phyloP scores from a whole-genome alignment of 2,113 vertebrate genomes.

The Sterna hirundo region DNA sequence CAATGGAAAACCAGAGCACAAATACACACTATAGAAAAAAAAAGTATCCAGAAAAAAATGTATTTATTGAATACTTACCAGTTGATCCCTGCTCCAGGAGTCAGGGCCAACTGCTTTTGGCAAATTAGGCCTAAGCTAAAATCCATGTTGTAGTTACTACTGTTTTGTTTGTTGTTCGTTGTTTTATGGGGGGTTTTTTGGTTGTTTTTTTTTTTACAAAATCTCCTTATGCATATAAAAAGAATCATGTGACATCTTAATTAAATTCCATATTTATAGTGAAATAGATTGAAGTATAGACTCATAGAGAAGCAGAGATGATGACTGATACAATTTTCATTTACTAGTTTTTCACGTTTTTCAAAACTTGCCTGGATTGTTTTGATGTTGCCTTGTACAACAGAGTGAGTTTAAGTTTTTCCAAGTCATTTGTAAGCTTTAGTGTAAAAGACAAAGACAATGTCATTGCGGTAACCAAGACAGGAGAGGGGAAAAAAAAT shows the following conservation, averaged over 20 bases:
- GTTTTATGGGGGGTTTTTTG: no score
- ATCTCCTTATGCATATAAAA: neutral
- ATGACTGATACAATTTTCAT: neutral
- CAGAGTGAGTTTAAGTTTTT: neutral
- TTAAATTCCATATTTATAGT: neutral
- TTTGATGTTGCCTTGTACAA: neutral
- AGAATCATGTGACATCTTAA: neutral
- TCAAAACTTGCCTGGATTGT: neutral
- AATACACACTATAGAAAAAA: neutral
- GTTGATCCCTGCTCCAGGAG: neutral
- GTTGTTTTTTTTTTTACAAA: neutral
- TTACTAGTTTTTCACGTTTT: neutral
- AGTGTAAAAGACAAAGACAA: neutral
- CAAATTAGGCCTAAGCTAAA: neutral
- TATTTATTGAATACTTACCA: neutral
- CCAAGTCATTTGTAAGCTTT: neutral
- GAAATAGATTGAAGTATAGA: neutral
- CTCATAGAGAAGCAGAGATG: neutral
- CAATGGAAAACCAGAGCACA: neutral
- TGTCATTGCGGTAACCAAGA: neutral
- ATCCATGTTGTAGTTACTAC: neutral
- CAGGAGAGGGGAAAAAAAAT: neutral
- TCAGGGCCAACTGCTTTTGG: neutral
- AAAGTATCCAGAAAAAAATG: neutral
- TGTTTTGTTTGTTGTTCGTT: neutral